phyloP scores from a whole-genome alignment of 1,140 invertebrate genomes.

The Drosophila auraria region DNA sequence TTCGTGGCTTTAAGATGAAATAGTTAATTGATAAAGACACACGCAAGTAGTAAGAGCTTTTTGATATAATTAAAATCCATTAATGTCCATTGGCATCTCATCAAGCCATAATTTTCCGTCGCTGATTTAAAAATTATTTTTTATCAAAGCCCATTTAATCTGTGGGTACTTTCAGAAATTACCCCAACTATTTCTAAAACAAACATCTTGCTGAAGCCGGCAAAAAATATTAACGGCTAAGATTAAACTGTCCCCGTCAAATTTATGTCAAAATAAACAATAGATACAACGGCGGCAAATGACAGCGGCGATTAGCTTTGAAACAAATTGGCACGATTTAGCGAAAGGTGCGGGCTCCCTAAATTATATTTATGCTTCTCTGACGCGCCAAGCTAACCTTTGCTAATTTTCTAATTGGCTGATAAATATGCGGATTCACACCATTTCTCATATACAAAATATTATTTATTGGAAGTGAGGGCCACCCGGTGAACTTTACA shows the following conservation, averaged over 20 bases:
- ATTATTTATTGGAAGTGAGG: conserved; percentile 63
- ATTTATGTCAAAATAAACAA: conserved; percentile 80
- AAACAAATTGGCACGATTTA: conserved; percentile 61
- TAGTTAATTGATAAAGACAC: not conserved
- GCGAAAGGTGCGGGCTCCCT: conserved; percentile 24
- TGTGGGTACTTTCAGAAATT: conserved; percentile 12
- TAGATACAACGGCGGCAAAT: conserved; percentile 48
- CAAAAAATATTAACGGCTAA: conserved; percentile 47
- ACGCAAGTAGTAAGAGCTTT: not conserved
- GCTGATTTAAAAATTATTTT: not conserved
- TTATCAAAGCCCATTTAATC: not conserved
- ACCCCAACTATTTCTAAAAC: conserved; percentile 35
- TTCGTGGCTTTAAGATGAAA: not conserved
- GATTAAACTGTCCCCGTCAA: conserved; percentile 72
- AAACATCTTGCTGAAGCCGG: conserved; percentile 18
- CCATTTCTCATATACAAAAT: conserved; percentile 58
- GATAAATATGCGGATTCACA: conserved; percentile 66
- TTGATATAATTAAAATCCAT: not conserved
- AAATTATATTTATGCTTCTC: conserved; percentile 37
- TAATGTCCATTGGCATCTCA: not conserved
- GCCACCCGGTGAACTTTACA: conserved; percentile 51
- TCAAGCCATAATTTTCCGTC: conserved; percentile 3
- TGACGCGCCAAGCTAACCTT: conserved; percentile 49
- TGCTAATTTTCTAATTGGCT: conserved; percentile 77
- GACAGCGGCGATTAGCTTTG: conserved; percentile 67